Base-by-base conservation (phyloP, 2,113 vertebrate species). In the Limnothrissa miodon region DNA sequence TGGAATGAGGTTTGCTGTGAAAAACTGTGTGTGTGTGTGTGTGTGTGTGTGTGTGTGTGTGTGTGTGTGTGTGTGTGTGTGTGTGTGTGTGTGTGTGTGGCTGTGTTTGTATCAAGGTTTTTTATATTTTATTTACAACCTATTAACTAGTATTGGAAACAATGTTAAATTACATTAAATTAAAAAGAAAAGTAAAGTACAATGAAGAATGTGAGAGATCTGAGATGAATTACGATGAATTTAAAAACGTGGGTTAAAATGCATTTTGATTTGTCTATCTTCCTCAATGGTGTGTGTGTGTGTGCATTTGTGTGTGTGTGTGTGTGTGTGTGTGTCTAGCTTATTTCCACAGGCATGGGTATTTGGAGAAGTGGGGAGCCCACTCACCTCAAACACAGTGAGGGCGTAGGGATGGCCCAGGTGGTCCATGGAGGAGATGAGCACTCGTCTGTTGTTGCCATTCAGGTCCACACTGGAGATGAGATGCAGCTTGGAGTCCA, bases 321-420 rank as follows among this genome's bases (percentile, higher is more conserved):
- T 53, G 48, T 53, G 8, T 53, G 48, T 53, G 48, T 53, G 48
- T 53, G 48, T 53, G 48, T 53, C 15, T 53, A 11, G n/a, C n/a
- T n/a, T n/a, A n/a, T n/a, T n/a, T n/a, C n/a, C n/a, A n/a, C n/a
- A n/a, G n/a, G n/a, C n/a, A n/a, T n/a, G n/a, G n/a, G n/a, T n/a
- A n/a, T n/a, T n/a, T n/a, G n/a, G n/a, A n/a, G n/a, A n/a, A n/a
- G n/a, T n/a, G n/a, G n/a, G n/a, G n/a, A n/a, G n/a, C n/a, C n/a
- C n/a, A n/a, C n/a, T 93, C 86, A 99, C 98, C 97, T 99, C 98
- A 91, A 99, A 99, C 44, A 99, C 97, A 39, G 97, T 96, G 87
- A 99, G 90, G 84, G 97, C 96, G 2, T 97, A 99, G 3, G 98
- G 98, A 85, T 99, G 98, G 86, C 96, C 96, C 90, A 99, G 95